phyloP scores from a whole-genome alignment of 2,888 invertebrate genomes.

The Drosophila nr. perissopoda region DNA sequence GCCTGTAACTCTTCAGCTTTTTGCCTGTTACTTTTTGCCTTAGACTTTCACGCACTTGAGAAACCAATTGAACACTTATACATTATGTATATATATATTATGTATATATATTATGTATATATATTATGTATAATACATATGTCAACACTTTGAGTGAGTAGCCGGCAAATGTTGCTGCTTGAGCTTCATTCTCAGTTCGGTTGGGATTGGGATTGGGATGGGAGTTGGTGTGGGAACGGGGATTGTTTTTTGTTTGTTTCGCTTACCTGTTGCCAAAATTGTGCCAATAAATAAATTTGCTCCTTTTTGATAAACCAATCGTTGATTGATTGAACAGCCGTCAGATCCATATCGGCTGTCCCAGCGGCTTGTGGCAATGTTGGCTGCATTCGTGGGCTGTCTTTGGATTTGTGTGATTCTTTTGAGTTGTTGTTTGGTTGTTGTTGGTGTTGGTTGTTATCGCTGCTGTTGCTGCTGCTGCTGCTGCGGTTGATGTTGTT shows the following conservation, averaged over 20 bases:
- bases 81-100: neutral
- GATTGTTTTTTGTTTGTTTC: neutral
- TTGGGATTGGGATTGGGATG: neutral
- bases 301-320: constrained; percentile 98
- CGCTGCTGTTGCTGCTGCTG: constrained; percentile 16
- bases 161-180: neutral
- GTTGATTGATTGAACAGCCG: constrained; percentile 96
- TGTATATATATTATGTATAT: neutral
- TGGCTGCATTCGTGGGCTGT: constrained; percentile 89
- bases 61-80: neutral
- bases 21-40: too few relatives aligned
- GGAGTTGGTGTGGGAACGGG: neutral
- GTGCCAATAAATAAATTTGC: constrained; percentile 96
- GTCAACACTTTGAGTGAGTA: neutral
- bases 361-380: constrained; percentile 90
- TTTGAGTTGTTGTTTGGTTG: constrained; percentile 18
- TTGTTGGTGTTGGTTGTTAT: constrained; percentile 10
- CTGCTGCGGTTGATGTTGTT: constrained; percentile 10
- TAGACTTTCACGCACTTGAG: neutral
- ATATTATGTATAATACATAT: neutral
- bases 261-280: constrained; percentile 98
- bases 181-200: neutral
- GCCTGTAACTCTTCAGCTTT: neutral
- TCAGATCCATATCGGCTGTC: constrained; percentile 95
- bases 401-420: constrained; percentile 38